Base-by-base conservation (phyloP, 1,140 invertebrate genomes). In the Trachymyrmex septentrionalis region DNA sequence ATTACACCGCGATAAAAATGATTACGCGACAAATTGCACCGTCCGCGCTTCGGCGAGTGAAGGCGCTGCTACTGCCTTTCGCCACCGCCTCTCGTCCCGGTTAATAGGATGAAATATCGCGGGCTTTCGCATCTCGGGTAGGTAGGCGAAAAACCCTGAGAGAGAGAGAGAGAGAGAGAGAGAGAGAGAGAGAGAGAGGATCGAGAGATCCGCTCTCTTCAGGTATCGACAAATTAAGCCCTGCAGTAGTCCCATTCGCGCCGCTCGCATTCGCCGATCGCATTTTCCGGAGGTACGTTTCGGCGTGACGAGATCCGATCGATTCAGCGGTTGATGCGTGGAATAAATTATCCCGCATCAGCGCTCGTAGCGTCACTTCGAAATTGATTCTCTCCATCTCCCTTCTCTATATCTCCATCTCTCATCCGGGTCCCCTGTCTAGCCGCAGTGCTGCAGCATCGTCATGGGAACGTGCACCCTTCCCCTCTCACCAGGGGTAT, bases 341-440 rank as follows among this genome's bases (percentile, higher is more conserved):
- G 80, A 84, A 84, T 84, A 84, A 84, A 84, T 84, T 84, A 84
- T 84, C 80, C 80, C 80, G 80, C 80, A 84, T 84, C 80, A 84
- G 80, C 80, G 80, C 80, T 84, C 80, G 80, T 84, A 69, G 80
- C 80, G 69, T 84, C 69, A 84, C 80, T 73, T 84, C 80, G 69
- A 84, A 84, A 84, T 84, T 84, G 80, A 84, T 84, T 84, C 80
- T 75, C 80, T 84, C 80, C 75, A 84, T 84, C 80, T 84, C 69
- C 38, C 69, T 84, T 27, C 69, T 73, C 80, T 75, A 84, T 61
- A 73, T 84, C 69, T 84, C 80, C 44, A 84, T 84, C 80, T 73
- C 80, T 84, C 80, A 73, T 73, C 69, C 69, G 69, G 38, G 69
- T 73, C 80, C 80, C 55, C 80, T 84, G 80, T 84, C 80, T 84